phyloP scores from a whole-genome alignment of 2,797 vertebrate species.

The Molossus molossus region DNA sequence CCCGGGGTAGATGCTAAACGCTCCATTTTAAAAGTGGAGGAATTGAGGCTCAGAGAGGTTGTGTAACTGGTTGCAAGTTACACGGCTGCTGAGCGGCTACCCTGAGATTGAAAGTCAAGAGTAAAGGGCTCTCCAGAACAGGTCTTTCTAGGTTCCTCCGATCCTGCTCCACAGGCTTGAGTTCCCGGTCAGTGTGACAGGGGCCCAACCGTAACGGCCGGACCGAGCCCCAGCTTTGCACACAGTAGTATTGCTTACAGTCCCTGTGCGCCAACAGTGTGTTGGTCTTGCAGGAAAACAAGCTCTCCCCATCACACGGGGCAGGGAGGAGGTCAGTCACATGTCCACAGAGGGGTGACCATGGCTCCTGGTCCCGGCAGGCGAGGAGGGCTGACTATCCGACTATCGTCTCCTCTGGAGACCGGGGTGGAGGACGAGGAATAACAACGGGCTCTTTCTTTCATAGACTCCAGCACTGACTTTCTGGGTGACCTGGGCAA shows the following conservation, averaged over 20 bases:
- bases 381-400: neutral
- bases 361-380: neutral
- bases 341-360: neutral
- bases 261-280: neutral
- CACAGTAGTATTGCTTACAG: neutral
- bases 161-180: neutral
- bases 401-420: neutral
- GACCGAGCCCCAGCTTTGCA: neutral
- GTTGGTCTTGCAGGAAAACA: neutral
- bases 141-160: neutral
- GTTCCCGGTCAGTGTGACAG: too few relatives aligned
- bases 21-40: neutral
- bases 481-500: constrained; percentile 82
- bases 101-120: neutral
- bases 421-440: neutral
- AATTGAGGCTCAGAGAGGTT: neutral
- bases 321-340: neutral
- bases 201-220: rapidly evolving
- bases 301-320: neutral
- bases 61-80: neutral
- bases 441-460: constrained; percentile 19
- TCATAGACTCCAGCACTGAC: constrained; percentile 46
- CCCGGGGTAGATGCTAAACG: neutral
- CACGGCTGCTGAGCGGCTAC: neutral
- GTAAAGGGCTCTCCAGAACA: neutral